These are phyloP conservation scores for Anoplophora glabripennis DNA, from an alignment of 1,140 invertebrate species.

Conservation along the genomic window DNA sequence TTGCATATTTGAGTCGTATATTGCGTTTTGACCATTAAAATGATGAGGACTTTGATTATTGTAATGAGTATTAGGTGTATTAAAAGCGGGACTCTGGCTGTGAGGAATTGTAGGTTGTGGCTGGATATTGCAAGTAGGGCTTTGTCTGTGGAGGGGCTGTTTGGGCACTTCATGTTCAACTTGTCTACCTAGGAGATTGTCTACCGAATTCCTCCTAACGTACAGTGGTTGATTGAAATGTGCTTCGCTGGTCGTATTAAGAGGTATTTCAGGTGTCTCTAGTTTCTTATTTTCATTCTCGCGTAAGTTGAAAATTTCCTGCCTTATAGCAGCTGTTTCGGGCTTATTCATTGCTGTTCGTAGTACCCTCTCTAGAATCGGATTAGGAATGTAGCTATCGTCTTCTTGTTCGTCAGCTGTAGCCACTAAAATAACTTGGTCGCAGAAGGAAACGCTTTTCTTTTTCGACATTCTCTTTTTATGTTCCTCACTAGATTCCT, in stretches of 20 bases:
- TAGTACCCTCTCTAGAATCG: constrained; percentile 81
- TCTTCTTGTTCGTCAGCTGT: constrained; percentile 89
- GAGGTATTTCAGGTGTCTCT: neutral
- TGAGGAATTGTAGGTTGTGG: too few relatives aligned
- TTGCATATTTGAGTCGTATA: too few relatives aligned
- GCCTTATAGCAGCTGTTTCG: constrained; percentile 56
- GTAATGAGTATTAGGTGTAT: too few relatives aligned
- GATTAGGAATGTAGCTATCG: constrained; percentile 86
- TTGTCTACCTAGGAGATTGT: too few relatives aligned
- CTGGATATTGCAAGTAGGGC: neutral
- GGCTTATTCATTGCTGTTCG: constrained; percentile 75
- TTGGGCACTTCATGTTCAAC: too few relatives aligned
- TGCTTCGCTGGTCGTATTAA: too few relatives aligned
- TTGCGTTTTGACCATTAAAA: too few relatives aligned
- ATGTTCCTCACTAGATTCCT: constrained; percentile 14
- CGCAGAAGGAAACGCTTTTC: constrained; percentile 91
- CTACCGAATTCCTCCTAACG: constrained; percentile 25
- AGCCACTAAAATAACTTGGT: constrained; percentile 87
- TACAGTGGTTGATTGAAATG: constrained; percentile 19
- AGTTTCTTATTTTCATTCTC: constrained; percentile 45
- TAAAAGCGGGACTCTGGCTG: too few relatives aligned
- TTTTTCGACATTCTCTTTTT: constrained; percentile 65
- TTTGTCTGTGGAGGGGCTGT: too few relatives aligned
- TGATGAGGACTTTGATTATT: too few relatives aligned
- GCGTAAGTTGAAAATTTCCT: constrained; percentile 53